Evolutionary conservation across 2,797 vertebrate genomes (phyloP), one percentile per base, ranked within the genome.

Genomic region (Erethizon dorsatum): DNA sequence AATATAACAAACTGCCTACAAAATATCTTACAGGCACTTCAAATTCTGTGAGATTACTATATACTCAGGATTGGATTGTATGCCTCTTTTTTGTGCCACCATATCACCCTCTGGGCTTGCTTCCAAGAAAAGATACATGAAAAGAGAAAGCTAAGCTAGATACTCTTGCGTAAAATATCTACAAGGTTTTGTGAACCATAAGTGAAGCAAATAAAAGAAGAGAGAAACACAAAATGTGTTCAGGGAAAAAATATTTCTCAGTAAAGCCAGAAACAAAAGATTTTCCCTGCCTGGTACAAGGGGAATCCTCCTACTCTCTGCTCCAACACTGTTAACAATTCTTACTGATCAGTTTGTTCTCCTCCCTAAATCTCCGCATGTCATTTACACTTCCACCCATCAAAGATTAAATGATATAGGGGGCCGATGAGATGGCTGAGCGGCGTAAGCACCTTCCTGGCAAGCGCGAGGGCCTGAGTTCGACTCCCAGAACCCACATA

Each of bases 231-330:
- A 83, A 88, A 57, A 80, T 52, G 3, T 56, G 47, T 50, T 89
- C 59, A 88, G 28, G 28, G 45, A n/a, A 85, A 85, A 85, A 82
- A 52, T 63, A 47, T 79, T 85, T 47, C 86, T 85, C 59, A 75
- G 73, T 31, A 52, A 92, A 92, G 85, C 45, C 37, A 92, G 28
- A 33, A 80, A 47, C 71, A 79, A 52, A 83, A 92, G 15, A 17
- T 28, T 61, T 37, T 33, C 75, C 59, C 45, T 56, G 17, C 47
- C n/a, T 33, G 22, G 31, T 24, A 56, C 52, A 47, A 94, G 52
- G 83, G 69, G 26, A 41, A 22, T 17, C 45, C 89, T 94, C 77
- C 47, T 28, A 24, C 61, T 47, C 45, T 69, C 54, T 79, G 33
- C 50, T 77, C 22, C 18, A 73, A 33, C 65, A 91, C 5, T 84